Conservation (phyloP, 2,113 vertebrate genomes). For the Lophura nycthemera region DNA sequence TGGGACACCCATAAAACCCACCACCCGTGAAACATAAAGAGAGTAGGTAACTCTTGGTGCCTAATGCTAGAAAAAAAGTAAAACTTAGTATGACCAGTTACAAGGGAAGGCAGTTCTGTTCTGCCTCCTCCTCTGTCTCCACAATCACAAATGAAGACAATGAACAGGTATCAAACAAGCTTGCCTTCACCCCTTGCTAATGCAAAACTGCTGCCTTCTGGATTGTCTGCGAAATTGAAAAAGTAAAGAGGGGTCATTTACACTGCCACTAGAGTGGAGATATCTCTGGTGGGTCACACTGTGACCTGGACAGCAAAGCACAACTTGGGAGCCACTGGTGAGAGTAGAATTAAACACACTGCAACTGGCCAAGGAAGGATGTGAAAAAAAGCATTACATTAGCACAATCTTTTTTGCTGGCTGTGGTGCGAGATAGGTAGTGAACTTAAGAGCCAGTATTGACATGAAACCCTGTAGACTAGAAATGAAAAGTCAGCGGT, state of each 20-base stretch:
- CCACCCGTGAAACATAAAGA: not conserved
- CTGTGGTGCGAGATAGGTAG: not conserved
- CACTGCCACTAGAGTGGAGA: not conserved
- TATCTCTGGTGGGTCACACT: not conserved
- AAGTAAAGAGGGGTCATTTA: not conserved
- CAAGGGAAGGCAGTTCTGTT: not conserved
- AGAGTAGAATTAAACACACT: not conserved
- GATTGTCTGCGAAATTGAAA: not conserved
- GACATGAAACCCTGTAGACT: not conserved
- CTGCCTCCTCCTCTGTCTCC: not conserved
- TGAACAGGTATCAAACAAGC: rapidly evolving
- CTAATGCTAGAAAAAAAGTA: not conserved
- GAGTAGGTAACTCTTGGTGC: not conserved
- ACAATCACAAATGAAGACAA: not conserved
- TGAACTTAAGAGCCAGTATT: not conserved
- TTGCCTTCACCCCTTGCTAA: not conserved
- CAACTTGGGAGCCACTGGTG: not conserved
- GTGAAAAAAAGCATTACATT: not conserved
- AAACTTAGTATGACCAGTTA: not conserved
- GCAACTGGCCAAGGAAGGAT: not conserved
- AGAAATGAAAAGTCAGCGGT: not conserved
- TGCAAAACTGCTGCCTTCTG: not conserved
- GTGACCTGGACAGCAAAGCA: rapidly evolving
- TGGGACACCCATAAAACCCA: not conserved
- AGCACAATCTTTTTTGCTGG: not conserved